These are phyloP conservation scores for Cyclopterus lumpus DNA, from an alignment of 2,797 vertebrate genomes.

Conservation along the genomic window DNA sequence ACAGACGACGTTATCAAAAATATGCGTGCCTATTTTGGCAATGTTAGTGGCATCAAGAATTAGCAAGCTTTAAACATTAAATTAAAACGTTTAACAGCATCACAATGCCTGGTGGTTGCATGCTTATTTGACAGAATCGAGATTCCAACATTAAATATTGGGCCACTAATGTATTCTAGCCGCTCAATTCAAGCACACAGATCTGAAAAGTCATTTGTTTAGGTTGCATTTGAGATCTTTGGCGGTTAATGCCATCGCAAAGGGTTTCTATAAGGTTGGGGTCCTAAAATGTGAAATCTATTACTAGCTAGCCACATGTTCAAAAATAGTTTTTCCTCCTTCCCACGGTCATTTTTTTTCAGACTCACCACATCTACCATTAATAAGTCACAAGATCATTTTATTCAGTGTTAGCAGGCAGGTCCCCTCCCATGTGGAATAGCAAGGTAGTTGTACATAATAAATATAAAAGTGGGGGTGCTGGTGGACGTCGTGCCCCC, in stretches of 20 bases:
- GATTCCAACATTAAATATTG: neutral
- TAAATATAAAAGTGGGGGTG: constrained; percentile 79
- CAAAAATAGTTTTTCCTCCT: neutral
- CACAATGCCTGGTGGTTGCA: neutral
- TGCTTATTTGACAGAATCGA: too few species aligned
- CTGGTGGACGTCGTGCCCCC: constrained; percentile 76
- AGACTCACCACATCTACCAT: neutral
- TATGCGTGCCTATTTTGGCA: neutral
- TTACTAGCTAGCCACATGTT: constrained; percentile 2
- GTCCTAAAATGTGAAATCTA: constrained; percentile 8
- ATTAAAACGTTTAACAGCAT: neutral
- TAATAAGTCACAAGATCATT: constrained; percentile 3
- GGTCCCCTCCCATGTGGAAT: constrained; percentile 42
- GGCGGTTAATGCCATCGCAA: neutral
- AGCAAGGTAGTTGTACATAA: constrained; percentile 67
- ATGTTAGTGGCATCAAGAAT: neutral
- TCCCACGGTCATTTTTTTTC: neutral
- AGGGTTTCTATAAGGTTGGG: neutral
- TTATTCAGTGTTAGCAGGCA: constrained; percentile 38
- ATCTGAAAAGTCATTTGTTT: neutral
- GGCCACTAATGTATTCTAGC: neutral
- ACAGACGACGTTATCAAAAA: neutral
- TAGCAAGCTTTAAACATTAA: neutral
- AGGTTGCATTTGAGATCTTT: neutral
- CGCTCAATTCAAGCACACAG: neutral